Evolutionary conservation across 2,113 vertebrate species (phyloP).

Genomic region (Atrichornis clamosus): DNA sequence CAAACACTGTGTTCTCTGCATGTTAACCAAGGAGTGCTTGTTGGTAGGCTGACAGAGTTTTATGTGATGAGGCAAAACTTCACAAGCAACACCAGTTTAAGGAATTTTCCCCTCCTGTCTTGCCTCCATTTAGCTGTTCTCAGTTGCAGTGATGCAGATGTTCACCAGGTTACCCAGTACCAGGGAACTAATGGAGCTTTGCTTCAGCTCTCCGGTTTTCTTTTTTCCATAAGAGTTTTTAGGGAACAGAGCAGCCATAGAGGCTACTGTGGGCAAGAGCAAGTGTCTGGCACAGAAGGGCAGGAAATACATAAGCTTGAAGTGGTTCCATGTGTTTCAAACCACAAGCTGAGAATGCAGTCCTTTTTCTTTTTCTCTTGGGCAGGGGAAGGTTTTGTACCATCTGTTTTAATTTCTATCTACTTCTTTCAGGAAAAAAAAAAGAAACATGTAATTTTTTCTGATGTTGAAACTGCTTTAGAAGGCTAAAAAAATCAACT

Average conservation of each 20-base stretch:
- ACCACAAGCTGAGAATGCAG: neutral
- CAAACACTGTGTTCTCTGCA: neutral
- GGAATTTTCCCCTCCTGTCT: neutral
- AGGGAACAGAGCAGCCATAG: neutral
- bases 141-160: neutral
- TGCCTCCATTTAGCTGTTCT: neutral
- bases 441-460: neutral
- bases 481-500: neutral
- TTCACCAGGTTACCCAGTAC: neutral
- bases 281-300: neutral
- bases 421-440: neutral
- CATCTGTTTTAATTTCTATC: neutral
- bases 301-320: neutral
- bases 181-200: neutral
- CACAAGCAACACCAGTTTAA: neutral
- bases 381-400: neutral
- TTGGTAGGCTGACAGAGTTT: neutral
- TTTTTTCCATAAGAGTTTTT: neutral
- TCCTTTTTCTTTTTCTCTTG: neutral
- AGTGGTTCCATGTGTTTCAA: neutral
- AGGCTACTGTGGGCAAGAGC: neutral
- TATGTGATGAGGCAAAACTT: neutral
- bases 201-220: neutral
- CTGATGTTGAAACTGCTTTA: neutral
- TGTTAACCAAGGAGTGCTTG: neutral